phyloP scores from a whole-genome alignment of 2,797 vertebrate genomes.

The Trichosurus vulpecula region DNA sequence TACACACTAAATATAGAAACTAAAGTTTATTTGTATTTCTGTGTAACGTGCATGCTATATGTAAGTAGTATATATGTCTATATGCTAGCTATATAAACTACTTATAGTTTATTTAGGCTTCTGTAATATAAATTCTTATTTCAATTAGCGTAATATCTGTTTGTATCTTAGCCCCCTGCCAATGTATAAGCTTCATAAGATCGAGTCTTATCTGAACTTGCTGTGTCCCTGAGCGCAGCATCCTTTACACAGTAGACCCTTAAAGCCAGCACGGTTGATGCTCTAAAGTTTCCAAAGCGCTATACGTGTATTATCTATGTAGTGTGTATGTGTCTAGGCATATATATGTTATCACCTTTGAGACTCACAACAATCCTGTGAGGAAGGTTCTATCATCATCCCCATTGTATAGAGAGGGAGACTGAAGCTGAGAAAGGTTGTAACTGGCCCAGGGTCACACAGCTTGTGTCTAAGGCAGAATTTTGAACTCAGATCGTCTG shows the following conservation, averaged over 20 bases:
- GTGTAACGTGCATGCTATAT: not conserved
- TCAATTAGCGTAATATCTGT: not conserved
- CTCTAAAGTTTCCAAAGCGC: not conserved
- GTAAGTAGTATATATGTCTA: not conserved
- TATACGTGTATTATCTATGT: rapidly evolving
- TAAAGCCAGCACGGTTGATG: not conserved
- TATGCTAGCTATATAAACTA: not conserved
- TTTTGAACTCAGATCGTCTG: not conserved
- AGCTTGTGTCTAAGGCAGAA: not conserved
- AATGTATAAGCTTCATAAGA: not conserved
- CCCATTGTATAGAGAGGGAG: not conserved
- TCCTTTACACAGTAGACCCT: not conserved
- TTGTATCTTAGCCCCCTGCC: not conserved
- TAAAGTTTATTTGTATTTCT: too few species aligned
- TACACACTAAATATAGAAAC: too few species aligned
- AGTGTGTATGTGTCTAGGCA: not conserved
- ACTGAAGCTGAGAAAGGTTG: not conserved
- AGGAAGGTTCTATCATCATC: not conserved
- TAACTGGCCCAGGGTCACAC: not conserved
- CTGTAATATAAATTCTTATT: not conserved
- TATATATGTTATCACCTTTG: not conserved
- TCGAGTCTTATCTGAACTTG: not conserved
- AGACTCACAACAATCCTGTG: not conserved
- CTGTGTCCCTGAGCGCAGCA: not conserved
- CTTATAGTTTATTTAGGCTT: not conserved